These are phyloP conservation scores for Sitophilus oryzae DNA, from an alignment of 1,140 invertebrate genomes.

Conservation along the genomic window DNA sequence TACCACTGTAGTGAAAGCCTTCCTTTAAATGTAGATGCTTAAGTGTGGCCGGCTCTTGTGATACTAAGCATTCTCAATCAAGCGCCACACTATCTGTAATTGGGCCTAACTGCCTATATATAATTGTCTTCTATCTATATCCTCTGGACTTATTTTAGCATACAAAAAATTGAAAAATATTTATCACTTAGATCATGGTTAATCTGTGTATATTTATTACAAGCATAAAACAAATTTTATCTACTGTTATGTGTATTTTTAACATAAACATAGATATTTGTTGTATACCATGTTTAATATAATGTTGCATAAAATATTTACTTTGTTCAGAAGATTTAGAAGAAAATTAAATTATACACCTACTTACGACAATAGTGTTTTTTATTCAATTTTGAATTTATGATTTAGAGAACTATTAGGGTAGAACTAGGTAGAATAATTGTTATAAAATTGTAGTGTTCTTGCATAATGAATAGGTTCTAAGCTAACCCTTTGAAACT, in stretches of 20 bases:
- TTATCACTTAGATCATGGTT: too few species aligned
- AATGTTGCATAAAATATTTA: slow-evolving; percentile 17
- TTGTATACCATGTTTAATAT: slow-evolving; percentile 17
- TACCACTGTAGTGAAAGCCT: slow-evolving; percentile 23
- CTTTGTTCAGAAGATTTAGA: slow-evolving; percentile 30
- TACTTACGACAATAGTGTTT: slow-evolving; percentile 41
- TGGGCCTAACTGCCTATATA: slow-evolving; percentile 34
- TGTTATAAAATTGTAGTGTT: slow-evolving; percentile 34
- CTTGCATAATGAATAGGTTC: slow-evolving; percentile 24
- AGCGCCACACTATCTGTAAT: slow-evolving; percentile 16
- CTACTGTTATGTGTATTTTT: too few species aligned
- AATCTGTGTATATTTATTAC: too few species aligned
- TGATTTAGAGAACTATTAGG: slow-evolving; percentile 34
- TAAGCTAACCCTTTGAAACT: slow-evolving; percentile 21
- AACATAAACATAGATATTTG: too few species aligned
- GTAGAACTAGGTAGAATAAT: slow-evolving; percentile 38
- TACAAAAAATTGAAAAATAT: too few species aligned
- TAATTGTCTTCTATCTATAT: slow-evolving; percentile 31
- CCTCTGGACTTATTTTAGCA: slow-evolving; percentile 25
- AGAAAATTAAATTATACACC: slow-evolving; percentile 33
- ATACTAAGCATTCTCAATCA: slow-evolving; percentile 26
- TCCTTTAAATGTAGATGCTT: slow-evolving; percentile 26
- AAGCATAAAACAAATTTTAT: too few species aligned
- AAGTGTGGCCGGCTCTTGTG: slow-evolving; percentile 29
- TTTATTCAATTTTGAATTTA: slow-evolving; percentile 35